Base-by-base conservation (phyloP, 2,113 vertebrate genomes). In the Gadus chalcogrammus region DNA sequence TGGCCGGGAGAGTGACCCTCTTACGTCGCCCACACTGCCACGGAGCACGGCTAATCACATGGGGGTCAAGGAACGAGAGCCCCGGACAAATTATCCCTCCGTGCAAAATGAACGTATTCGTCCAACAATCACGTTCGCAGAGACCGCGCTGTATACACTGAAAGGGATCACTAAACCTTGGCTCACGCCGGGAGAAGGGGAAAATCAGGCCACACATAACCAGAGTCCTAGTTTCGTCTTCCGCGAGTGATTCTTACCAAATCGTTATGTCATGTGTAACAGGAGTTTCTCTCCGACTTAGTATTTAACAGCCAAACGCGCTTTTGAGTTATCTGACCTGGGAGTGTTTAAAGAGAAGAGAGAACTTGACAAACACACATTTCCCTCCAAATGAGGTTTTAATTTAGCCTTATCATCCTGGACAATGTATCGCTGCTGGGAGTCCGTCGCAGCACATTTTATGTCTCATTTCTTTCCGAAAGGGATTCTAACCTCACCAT, bases 31-130 rank as follows among this genome's bases (percentile, higher is more conserved):
- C 70, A 85, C 68, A n/a, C 18, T 75, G 75, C 64, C 71, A 74
- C 66, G 81, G 79, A 84, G 66, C 74, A 67, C 64, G 73, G 60
- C 74, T 77, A 78, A 87, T 84, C 78, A 87, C 77, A 79, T 1
- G n/a, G 63, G 35, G 79, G 80, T 58, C 68, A 64, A 77, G 69
- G 58, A 79, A 77, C 80, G 81, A 80, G 64, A 70, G 2, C 71
- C 35, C 16, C 5, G 67, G 77, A 85, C 80, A 77, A 80, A 83
- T 80, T 74, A 74, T 69, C 68, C 28, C 5, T 70, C 28, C 5
- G 15, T 15, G 55, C 42, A 48, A 67, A 82, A 84, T 87, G 69
- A 79, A 63, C 76, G 75, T 84, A 73, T 69, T 76, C 74, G 61
- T 71, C 75, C 31, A 1, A 7, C 17, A 62, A 77, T 63, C 53